Percentiles rank a stretch among this genome's conserved stretches.
Conservation (phyloP, 2,888 invertebrate genomes). For the Altica lythri region DNA sequence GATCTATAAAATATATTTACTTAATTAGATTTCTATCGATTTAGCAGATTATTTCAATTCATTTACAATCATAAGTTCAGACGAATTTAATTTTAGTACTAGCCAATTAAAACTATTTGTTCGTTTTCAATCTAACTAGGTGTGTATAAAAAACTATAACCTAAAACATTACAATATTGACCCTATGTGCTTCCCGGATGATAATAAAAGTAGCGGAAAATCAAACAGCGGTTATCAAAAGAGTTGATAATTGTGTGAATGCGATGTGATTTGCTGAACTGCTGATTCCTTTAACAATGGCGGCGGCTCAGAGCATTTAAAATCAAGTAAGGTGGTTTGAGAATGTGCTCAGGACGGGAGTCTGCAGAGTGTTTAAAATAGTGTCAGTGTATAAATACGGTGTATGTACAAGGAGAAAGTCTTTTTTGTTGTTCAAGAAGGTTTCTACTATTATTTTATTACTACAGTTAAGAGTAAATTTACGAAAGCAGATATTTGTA, state of each 20-base stretch:
- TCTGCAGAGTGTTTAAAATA: conserved; percentile 55
- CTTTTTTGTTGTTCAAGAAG: conserved; percentile 11
- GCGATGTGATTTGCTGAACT: conserved; percentile 34
- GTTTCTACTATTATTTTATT: neutral
- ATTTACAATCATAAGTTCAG: too few relatives aligned
- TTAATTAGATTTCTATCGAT: too few relatives aligned
- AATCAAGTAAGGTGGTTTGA: conserved; percentile 59
- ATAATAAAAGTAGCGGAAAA: conserved; percentile 9
- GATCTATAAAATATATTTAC: too few relatives aligned
- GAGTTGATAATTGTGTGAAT: conserved; percentile 23
- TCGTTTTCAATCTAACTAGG: conserved; percentile 11
- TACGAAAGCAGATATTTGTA: too few relatives aligned
- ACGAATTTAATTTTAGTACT: too few relatives aligned
- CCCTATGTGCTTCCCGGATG: neutral
- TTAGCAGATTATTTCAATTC: too few relatives aligned
- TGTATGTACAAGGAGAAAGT: conserved; percentile 43
- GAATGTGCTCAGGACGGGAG: conserved; percentile 59
- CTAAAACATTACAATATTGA: conserved; percentile 18
- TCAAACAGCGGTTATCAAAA: conserved; percentile 10
- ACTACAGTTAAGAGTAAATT: too few relatives aligned
- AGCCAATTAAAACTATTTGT: conserved; percentile 7
- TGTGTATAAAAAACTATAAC: conserved; percentile 15
- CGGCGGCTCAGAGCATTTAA: conserved; percentile 50
- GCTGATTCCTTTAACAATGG: conserved; percentile 36
- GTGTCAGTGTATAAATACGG: conserved; percentile 55